These are phyloP conservation scores for Lithobius niger DNA, from an alignment of 1,140 invertebrate genomes.

Conservation along the genomic window DNA sequence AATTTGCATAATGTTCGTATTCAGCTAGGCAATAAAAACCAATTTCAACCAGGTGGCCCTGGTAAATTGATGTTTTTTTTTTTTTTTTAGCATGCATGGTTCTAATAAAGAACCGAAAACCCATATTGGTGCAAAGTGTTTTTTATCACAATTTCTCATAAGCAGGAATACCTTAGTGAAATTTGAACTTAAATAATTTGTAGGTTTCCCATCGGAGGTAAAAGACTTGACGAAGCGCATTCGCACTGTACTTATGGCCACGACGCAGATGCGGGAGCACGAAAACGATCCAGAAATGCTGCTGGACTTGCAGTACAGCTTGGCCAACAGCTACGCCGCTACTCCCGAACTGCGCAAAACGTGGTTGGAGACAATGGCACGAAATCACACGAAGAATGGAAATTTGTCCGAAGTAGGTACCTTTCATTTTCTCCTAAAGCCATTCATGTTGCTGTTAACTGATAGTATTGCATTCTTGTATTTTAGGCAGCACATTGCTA, in stretches of 20 bases:
- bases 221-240: constrained; percentile 84
- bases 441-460: too few species aligned
- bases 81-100: too few species aligned
- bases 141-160: too few species aligned
- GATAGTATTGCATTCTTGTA: constrained; percentile 12
- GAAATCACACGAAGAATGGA: constrained; percentile 55
- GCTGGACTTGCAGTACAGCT: constrained; percentile 79
- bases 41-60: too few species aligned
- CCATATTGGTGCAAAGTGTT: too few species aligned
- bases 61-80: too few species aligned
- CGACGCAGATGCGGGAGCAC: constrained; percentile 78
- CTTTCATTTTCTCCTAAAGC: too few species aligned
- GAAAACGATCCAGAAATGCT: constrained; percentile 78
- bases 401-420: constrained; percentile 74
- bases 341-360: constrained; percentile 83
- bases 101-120: too few species aligned
- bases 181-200: constrained; percentile 2
- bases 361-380: constrained; percentile 83
- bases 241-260: constrained; percentile 83
- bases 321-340: constrained; percentile 87
- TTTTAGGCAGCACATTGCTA: constrained; percentile 68
- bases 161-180: too few species aligned
- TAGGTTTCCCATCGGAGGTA: constrained; percentile 70
- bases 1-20: too few species aligned
- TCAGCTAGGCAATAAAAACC: too few species aligned